Evolutionary conservation across 2,888 invertebrate species (phyloP).

Genomic region (Biston stratarius): DNA sequence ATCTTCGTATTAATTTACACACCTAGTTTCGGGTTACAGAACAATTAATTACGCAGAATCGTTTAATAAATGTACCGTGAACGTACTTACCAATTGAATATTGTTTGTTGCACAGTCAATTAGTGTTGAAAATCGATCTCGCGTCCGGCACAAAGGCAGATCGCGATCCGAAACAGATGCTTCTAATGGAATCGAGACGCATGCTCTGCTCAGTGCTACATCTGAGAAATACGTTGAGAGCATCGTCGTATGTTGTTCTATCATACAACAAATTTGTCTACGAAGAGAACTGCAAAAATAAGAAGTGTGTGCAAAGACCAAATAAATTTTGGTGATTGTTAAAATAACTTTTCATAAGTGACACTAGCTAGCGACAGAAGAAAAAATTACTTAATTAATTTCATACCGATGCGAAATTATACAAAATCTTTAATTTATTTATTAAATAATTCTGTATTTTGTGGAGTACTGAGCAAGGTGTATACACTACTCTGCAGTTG

Average conservation of each 20-base stretch:
- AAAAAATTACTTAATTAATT: too few species aligned
- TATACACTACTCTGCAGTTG: too few species aligned
- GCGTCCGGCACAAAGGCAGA: constrained; percentile 30
- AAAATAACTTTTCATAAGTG: too few species aligned
- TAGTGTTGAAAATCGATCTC: constrained; percentile 45
- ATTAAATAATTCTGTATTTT: too few species aligned
- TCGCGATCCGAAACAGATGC: constrained; percentile 38
- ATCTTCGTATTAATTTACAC: constrained; percentile 42
- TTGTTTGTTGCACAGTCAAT: constrained; percentile 44
- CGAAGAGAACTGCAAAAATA: neutral
- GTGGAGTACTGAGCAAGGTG: too few species aligned
- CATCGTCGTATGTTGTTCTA: constrained; percentile 3
- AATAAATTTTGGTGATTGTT: too few species aligned
- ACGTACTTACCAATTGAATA: constrained; percentile 42
- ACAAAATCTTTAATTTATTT: too few species aligned
- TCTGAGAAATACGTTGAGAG: constrained; percentile 25
- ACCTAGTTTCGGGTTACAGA: constrained; percentile 46
- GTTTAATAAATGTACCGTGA: constrained; percentile 44
- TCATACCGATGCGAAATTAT: too few species aligned
- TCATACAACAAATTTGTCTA: neutral
- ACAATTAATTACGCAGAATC: constrained; percentile 45
- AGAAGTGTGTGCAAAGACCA: neutral
- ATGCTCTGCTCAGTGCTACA: constrained; percentile 12
- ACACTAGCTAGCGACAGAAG: too few species aligned
- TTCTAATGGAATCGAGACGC: constrained; percentile 28